These are phyloP conservation scores for Ptilorrhoa leucosticta DNA, from an alignment of 2,113 vertebrate species.

Conservation along the genomic window DNA sequence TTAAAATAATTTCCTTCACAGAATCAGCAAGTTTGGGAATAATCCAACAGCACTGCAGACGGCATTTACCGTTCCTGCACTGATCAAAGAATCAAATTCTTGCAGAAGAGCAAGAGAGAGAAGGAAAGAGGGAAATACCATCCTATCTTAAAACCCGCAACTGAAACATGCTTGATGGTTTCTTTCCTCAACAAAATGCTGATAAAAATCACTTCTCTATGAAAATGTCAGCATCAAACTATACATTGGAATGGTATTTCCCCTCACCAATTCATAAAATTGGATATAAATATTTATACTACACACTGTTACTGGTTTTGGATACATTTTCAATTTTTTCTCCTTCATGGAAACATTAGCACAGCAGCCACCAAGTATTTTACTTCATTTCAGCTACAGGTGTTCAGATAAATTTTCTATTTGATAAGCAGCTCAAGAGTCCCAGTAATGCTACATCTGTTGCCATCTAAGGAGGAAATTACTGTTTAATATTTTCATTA, in stretches of 20 bases:
- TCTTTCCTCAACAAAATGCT: background rate
- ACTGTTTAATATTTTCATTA: background rate
- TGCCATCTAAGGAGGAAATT: background rate
- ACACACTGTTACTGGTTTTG: background rate
- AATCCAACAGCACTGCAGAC: background rate
- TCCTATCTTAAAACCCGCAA: background rate
- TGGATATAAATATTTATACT: background rate
- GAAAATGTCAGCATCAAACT: background rate
- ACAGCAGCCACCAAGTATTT: background rate
- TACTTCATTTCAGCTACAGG: background rate
- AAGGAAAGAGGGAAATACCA: background rate
- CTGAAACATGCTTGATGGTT: background rate
- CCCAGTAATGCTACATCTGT: background rate
- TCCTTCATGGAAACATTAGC: background rate
- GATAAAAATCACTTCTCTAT: background rate
- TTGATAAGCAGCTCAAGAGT: background rate
- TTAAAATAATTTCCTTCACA: background rate
- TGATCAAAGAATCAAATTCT: background rate
- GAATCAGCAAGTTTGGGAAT: background rate
- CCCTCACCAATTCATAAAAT: background rate
- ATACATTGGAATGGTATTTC: background rate
- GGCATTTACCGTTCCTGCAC: background rate
- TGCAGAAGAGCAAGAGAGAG: background rate
- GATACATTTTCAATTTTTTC: background rate
- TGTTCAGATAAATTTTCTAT: background rate